phyloP scores from a whole-genome alignment of 2,888 invertebrate genomes.

The Caenorhabditis imperialis region DNA sequence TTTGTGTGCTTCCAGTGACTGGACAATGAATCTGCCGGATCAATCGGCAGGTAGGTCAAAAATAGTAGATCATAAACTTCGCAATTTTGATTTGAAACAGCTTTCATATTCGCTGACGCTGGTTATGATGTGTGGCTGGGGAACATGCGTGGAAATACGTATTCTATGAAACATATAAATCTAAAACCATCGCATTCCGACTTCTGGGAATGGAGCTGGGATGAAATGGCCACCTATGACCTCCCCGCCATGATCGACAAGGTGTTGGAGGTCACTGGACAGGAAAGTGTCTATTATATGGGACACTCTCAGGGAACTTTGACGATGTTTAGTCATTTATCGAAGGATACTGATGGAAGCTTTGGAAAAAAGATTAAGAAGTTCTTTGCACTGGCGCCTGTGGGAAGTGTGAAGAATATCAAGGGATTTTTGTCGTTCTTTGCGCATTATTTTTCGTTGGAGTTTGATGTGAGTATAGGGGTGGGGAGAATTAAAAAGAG shows the following conservation, averaged over 20 bases:
- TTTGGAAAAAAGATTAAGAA: constrained; percentile 69
- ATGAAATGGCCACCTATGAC: constrained; percentile 90
- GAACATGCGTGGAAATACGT: constrained; percentile 70
- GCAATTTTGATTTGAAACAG: no score
- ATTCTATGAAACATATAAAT: constrained; percentile 59
- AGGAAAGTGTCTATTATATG: constrained; percentile 84
- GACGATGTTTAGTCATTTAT: constrained; percentile 71
- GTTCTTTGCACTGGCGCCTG: constrained; percentile 76
- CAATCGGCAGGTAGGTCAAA: constrained; percentile 53
- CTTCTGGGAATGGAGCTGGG: constrained; percentile 81
- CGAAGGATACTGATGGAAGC: constrained; percentile 59
- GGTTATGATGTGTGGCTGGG: constrained; percentile 82
- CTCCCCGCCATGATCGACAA: constrained; percentile 87
- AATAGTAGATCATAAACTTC: no score
- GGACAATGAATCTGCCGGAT: constrained; percentile 70
- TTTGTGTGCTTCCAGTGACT: constrained; percentile 58
- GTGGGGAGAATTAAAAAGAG: no score
- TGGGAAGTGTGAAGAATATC: constrained; percentile 77
- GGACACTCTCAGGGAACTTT: constrained; percentile 87
- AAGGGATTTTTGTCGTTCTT: constrained; percentile 73
- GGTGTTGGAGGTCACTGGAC: constrained; percentile 82
- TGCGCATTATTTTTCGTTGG: constrained; percentile 61
- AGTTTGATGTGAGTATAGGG: constrained; percentile 64
- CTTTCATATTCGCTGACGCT: constrained; percentile 78
- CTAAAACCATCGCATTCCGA: constrained; percentile 53